Evolutionary conservation across 2,113 vertebrate genomes (phyloP).

Genomic region (Ophthalmolycus amberensis): DNA sequence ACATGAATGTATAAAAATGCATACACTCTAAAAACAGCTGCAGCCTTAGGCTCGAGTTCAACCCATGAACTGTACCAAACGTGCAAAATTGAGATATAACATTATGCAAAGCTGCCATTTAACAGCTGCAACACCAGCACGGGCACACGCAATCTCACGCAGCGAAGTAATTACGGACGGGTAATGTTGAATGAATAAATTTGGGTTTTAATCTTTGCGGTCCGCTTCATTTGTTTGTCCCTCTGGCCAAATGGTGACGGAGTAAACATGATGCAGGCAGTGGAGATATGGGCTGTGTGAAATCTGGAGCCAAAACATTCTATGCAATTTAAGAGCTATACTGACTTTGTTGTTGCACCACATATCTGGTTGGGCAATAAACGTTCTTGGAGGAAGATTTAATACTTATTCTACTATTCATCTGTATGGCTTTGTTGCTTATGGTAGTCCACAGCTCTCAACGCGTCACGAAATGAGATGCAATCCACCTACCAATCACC

Average conservation of each 20-base stretch:
- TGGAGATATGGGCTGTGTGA: not conserved
- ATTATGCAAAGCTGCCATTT: not conserved
- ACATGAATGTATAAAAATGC: not conserved
- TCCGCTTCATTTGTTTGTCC: not conserved
- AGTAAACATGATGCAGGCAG: not conserved
- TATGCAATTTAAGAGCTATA: not conserved
- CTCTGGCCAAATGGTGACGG: not conserved
- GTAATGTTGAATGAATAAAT: constrained; percentile 1
- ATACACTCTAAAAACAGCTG: not conserved
- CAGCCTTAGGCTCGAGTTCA: not conserved
- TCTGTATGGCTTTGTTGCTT: constrained; percentile 6
- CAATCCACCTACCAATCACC: constrained; percentile 22
- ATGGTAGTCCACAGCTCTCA: constrained; percentile 11
- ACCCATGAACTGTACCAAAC: not conserved
- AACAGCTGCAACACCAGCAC: not conserved
- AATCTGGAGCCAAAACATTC: not conserved
- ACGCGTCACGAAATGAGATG: constrained; percentile 48
- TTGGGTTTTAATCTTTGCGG: not conserved
- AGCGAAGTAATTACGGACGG: not conserved
- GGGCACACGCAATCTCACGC: not conserved
- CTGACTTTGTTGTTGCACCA: not conserved
- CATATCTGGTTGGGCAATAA: not conserved
- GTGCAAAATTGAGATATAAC: constrained; percentile 2
- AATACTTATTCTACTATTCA: not conserved
- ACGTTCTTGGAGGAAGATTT: not conserved